Evolutionary conservation across 2,888 invertebrate genomes (phyloP).

Genomic region (Carterocephalus palaemon): DNA sequence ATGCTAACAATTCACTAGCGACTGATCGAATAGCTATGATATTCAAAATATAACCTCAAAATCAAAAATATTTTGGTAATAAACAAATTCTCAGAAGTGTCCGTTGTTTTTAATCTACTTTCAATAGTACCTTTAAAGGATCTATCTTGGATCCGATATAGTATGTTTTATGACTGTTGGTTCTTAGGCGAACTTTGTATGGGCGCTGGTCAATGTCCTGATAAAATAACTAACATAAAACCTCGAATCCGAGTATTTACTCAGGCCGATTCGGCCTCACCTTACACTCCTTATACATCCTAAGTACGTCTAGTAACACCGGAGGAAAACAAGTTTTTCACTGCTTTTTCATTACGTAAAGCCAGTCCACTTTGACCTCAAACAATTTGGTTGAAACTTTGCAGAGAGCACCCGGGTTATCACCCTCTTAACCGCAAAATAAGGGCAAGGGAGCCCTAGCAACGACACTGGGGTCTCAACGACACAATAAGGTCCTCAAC

Average conservation of each 20-base stretch:
- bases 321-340: slow-evolving; percentile 22
- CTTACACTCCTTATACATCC: slow-evolving; percentile 7
- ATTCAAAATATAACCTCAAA: too few relatives aligned
- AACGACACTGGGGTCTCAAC: slow-evolving; percentile 26
- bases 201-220: too few relatives aligned
- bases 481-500: slow-evolving; percentile 33
- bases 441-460: slow-evolving; percentile 28
- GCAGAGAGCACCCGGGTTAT: slow-evolving; percentile 33
- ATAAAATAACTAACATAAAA: slow-evolving; percentile 4
- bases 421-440: slow-evolving; percentile 34
- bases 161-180: too few relatives aligned
- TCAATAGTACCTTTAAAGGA: too few relatives aligned
- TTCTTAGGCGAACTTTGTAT: too few relatives aligned
- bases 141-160: too few relatives aligned
- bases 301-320: slow-evolving; percentile 11
- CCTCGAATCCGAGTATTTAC: neutral
- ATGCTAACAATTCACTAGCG: too few relatives aligned
- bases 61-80: too few relatives aligned
- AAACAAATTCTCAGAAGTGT: too few relatives aligned
- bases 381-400: slow-evolving; percentile 33
- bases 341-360: slow-evolving; percentile 21
- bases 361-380: slow-evolving; percentile 28
- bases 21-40: too few relatives aligned
- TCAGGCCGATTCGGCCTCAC: neutral
- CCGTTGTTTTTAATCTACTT: too few relatives aligned